Conservation (phyloP, 2,888 invertebrate species). For the Antheraea yamamai region DNA sequence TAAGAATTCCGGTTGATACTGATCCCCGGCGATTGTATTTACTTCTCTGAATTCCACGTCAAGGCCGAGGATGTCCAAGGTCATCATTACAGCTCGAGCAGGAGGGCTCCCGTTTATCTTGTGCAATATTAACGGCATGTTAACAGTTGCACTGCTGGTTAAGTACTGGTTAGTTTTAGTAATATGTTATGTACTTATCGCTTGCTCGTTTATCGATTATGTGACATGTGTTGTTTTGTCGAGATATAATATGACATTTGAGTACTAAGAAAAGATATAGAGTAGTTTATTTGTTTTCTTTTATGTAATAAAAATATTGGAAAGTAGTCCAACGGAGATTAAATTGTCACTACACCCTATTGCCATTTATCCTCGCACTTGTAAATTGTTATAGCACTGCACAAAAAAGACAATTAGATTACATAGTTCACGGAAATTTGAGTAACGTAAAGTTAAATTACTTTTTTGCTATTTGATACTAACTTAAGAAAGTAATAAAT, state of each 20-base stretch:
- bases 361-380: no score
- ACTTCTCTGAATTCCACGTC: slow-evolving; percentile 43
- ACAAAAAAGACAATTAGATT: no score
- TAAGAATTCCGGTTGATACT: slow-evolving; percentile 44
- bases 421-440: no score
- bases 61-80: slow-evolving; percentile 41
- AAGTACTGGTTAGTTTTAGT: slow-evolving; percentile 3
- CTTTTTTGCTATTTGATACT: no score
- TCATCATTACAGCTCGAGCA: slow-evolving; percentile 45
- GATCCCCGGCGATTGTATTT: slow-evolving; percentile 40
- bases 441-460: no score
- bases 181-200: not conserved
- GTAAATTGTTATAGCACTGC: no score
- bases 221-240: not conserved
- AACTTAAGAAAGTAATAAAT: no score
- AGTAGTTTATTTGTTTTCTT: not conserved
- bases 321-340: no score
- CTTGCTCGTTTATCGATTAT: slow-evolving; percentile 2
- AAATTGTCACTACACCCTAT: no score
- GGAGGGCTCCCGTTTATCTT: slow-evolving; percentile 49
- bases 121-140: slow-evolving; percentile 36
- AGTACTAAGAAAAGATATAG: not conserved
- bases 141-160: not conserved
- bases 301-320: not conserved
- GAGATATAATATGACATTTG: not conserved